Percentiles rank a stretch among this genome's conserved stretches.
These are phyloP conservation scores for Thunnus maccoyii DNA, from an alignment of 2,113 vertebrate genomes.

Conservation along the genomic window DNA sequence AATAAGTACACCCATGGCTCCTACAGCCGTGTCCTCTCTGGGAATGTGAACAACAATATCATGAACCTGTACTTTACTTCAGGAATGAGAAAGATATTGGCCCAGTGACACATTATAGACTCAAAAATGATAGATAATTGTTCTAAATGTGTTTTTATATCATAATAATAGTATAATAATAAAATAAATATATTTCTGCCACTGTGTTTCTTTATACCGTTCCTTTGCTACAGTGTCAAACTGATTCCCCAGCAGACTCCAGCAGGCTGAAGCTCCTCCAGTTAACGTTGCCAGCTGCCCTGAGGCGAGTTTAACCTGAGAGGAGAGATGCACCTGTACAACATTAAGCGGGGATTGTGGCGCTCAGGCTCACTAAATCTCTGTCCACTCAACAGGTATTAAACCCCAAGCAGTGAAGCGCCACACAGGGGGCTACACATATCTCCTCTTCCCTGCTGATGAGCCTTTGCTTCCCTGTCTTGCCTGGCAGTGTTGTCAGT, in stretches of 20 bases:
- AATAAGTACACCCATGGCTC: not conserved
- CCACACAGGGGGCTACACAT: constrained; percentile 48
- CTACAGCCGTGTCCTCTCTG: not conserved
- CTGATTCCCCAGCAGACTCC: constrained; percentile 40
- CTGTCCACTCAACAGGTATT: constrained; percentile 80
- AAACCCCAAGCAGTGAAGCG: constrained; percentile 61
- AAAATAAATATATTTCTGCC: not conserved
- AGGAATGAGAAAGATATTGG: not conserved
- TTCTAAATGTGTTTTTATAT: not conserved
- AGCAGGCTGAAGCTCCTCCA: constrained; percentile 32
- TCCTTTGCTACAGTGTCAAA: constrained; percentile 26
- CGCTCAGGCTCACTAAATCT: constrained; percentile 71
- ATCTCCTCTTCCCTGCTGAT: constrained; percentile 54
- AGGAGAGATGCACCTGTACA: constrained; percentile 66
- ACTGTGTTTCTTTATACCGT: not conserved
- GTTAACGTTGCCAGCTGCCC: constrained; percentile 59
- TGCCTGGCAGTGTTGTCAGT: constrained; percentile 30
- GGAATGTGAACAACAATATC: not conserved
- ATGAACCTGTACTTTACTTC: not conserved
- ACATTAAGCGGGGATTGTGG: constrained; percentile 68
- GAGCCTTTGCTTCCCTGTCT: constrained; percentile 38
- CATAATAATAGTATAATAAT: too few species aligned
- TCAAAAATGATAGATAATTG: not conserved
- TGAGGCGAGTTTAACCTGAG: constrained; percentile 62
- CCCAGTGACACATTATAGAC: not conserved